Percentiles rank a stretch among this genome's conserved stretches.
These are phyloP conservation scores for Tinamus guttatus DNA, from an alignment of 2,113 vertebrate genomes.

Conservation along the genomic window DNA sequence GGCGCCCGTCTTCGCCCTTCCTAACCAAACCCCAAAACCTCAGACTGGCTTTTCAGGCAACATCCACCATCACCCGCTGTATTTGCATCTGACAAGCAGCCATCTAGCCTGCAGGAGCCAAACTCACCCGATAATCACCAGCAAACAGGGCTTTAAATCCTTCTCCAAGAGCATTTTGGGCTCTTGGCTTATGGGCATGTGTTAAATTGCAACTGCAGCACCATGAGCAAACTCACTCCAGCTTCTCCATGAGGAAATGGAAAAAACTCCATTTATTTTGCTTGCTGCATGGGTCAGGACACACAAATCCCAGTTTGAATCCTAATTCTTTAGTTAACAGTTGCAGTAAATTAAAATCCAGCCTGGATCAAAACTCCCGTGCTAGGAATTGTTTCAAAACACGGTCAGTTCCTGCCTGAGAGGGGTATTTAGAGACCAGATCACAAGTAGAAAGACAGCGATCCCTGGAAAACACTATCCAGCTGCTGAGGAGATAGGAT, in stretches of 20 bases:
- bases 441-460: neutral
- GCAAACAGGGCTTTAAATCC: neutral
- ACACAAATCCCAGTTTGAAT: neutral
- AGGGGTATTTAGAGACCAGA: neutral
- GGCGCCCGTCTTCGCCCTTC: neutral
- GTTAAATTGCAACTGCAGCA: neutral
- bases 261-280: neutral
- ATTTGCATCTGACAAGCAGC: neutral
- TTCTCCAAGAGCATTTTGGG: neutral
- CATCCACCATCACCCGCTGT: neutral
- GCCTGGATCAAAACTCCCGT: neutral
- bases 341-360: neutral
- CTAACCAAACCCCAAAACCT: neutral
- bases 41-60: neutral
- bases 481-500: neutral
- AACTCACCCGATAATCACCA: neutral
- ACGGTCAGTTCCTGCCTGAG: neutral
- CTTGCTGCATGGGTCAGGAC: neutral
- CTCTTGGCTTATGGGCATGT: neutral
- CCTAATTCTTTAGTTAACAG: accelerated
- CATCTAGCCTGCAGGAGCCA: neutral
- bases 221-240: neutral
- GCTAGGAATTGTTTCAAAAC: neutral
- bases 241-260: neutral
- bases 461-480: neutral